Conservation (phyloP, 1,140 invertebrate species). For the Nomia melanderi region DNA sequence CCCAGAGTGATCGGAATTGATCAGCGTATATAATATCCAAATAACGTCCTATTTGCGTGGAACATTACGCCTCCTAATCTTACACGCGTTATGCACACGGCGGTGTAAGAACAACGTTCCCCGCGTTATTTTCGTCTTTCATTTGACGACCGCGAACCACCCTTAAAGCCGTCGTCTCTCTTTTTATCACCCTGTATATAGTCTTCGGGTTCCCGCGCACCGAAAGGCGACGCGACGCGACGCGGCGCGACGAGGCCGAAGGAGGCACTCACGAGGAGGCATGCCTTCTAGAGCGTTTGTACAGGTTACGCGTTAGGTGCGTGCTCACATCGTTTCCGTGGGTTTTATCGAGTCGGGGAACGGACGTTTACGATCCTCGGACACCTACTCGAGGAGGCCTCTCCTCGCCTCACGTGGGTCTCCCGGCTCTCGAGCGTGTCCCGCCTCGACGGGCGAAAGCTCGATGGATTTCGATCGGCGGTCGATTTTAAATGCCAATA, state of each 20-base stretch:
- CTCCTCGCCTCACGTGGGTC: slow-evolving; percentile 40
- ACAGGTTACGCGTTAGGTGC: slow-evolving; percentile 50
- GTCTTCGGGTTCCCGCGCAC: background rate
- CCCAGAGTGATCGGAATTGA: too few species aligned
- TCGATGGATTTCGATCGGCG: slow-evolving; percentile 2
- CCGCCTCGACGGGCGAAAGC: slow-evolving; percentile 17
- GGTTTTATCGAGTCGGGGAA: slow-evolving; percentile 61
- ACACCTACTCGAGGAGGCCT: slow-evolving; percentile 60
- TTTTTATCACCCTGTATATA: too few species aligned
- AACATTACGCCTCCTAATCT: too few species aligned
- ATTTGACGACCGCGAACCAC: too few species aligned
- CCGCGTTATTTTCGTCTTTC: too few species aligned
- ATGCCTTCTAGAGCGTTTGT: slow-evolving; percentile 28
- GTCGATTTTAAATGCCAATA: background rate
- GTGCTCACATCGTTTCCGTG: slow-evolving; percentile 42
- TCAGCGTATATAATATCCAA: too few species aligned
- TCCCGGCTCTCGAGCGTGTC: background rate
- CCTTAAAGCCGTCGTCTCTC: too few species aligned
- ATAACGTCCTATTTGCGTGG: too few species aligned
- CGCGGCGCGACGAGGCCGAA: too few species aligned
- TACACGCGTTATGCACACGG: too few species aligned
- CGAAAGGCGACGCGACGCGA: background rate
- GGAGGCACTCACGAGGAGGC: too few species aligned
- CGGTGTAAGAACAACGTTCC: too few species aligned
- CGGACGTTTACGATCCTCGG: slow-evolving; percentile 63